Base-by-base conservation (phyloP, 1,140 invertebrate genomes). In the Drosophila trapezifrons region DNA sequence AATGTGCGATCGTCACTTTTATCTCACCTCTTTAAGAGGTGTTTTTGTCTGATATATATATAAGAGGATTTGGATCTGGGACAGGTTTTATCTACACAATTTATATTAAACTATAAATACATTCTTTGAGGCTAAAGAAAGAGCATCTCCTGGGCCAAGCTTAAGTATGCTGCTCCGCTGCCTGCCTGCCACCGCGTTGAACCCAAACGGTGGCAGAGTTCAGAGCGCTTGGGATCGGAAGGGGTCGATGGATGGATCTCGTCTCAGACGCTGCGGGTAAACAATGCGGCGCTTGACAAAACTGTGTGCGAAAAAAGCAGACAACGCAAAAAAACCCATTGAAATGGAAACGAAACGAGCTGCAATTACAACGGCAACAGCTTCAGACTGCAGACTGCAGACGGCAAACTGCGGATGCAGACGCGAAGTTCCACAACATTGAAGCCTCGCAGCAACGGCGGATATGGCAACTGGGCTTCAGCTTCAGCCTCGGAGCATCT, bases 391-490 rank as follows among this genome's bases (percentile, higher is more conserved):
- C 70, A 57, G 56, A 45, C 38, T 45, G 29, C 51, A 54, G 29
- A 10, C 25, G 10, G 47, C 27, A 72, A 70, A 87, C 83, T 83
- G 79, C 83, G 83, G 83, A 87, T 87, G 84, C 76, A 86, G 75
- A 59, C 35, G 20, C 42, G 43, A 52, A 54, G 57, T 78, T 60
- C 71, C 77, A 63, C 71, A 76, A 76, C 73, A 67, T 54, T 70
- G 73, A 43, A 64, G 71, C 56, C 63, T 59, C 59, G 67, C 83
- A 83, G 83, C 76, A 65, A 46, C 75, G 54, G 67, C 83, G 83
- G 83, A 86, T 86, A 87, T 89, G 60, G 81, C 70, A 70, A 71
- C 59, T 63, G 57, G 46, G 51, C 32, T 52, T 37, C 51, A 37
- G 49, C 49, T 17, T 9, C 17, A 49, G 49, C 49, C 47, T 51